Base-by-base conservation (phyloP, 2,888 invertebrate species). In the Trissoscelio sp. region DNA sequence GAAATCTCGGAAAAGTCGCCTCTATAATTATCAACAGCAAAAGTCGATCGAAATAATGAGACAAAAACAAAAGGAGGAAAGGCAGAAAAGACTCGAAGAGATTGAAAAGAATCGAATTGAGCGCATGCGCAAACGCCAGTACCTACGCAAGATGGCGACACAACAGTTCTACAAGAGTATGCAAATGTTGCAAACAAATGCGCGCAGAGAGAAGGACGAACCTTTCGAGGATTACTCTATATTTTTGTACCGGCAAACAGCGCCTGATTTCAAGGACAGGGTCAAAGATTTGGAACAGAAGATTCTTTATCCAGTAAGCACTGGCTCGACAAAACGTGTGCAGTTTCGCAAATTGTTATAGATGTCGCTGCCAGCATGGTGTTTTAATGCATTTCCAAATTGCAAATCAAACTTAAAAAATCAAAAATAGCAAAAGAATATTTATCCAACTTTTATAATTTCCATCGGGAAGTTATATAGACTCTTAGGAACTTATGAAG, bases 81-180 rank as follows among this genome's bases (percentile, higher is more conserved):
- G 95, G 81, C 95, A 94, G 88, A 94, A 95, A 84, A 94, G 95
- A 84, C 93, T 95, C 87, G 94, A 95, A 92, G 96, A 96, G 87
- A 95, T 96, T 84, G 93, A 94, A 91, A 91, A 92, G 84, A 94
- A 95, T 92, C 93, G 95, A 66, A 91, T 91, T 83, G 95, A 95
- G 78, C 93, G 95, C 57, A 92, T 93, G 92, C 93, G 93, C 89
- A 94, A 94, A 86, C 93, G 95, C 44, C 93, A 94, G 81, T 94
- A 94, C 88, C 94, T 95, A 82, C 94, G 96, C 85, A 95, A 95
- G 87, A 94, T 95, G 92, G 95, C 95, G 87, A 96, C 95, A 51
- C 94, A 96, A 85, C 96, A 96, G 88, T 96, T 97, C 92, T 93
- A 94, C 91, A 96, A 96, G 92, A 97, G 96, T 90, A 93, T 97